Evolutionary conservation across 1,140 invertebrate species (phyloP), one percentile per base, ranked within the genome.

Genomic region (Pseudachorutes palmiensis): DNA sequence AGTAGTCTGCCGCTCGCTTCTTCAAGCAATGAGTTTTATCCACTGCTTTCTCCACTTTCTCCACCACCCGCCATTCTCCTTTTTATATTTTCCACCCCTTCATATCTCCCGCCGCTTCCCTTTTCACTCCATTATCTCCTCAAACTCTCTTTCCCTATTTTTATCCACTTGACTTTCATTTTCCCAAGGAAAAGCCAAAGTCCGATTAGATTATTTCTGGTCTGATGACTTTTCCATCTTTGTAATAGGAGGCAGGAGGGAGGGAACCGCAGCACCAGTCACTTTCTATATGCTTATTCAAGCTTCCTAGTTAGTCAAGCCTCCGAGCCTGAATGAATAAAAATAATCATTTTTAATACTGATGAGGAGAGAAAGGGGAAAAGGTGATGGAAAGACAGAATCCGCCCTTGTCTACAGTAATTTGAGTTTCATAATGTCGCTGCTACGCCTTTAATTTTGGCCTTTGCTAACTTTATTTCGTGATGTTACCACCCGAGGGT

Each of bases 101-200:
- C 51, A 55, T 55, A n/a, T n/a, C 12, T 57, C 26, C 19, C 19
- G 26, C 24, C 22, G 51, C 58, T 64, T 28, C 57, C 63, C 49
- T 29, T 32, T 55, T n/a, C 2, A 67, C 58, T 67, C 59, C 59
- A 62, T 62, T 67, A 62, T 67, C 65, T 67, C 33, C 51, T 55
- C 24, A 12, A 55, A 55, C 51, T 55, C 51, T 19, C 51, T 55
- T 24, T 55, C 51, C 51, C 51, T 60, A 66, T 66, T 66, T 66
- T 60, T 66, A 33, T 55, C 57, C 65, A 67, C 65, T 67, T 67
- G 59, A 62, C 33, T 62, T 67, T 67, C 19, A 16, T 62, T 57
- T n/a, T 32, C 55, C 22, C 30, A 58, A 5, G 24, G 24, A 55
- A 55, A 55, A 55, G 24, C 51, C 14, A 57, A 30, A 58, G 64